phyloP scores from a whole-genome alignment of 2,113 vertebrate genomes.

The Ctenomys sociabilis region DNA sequence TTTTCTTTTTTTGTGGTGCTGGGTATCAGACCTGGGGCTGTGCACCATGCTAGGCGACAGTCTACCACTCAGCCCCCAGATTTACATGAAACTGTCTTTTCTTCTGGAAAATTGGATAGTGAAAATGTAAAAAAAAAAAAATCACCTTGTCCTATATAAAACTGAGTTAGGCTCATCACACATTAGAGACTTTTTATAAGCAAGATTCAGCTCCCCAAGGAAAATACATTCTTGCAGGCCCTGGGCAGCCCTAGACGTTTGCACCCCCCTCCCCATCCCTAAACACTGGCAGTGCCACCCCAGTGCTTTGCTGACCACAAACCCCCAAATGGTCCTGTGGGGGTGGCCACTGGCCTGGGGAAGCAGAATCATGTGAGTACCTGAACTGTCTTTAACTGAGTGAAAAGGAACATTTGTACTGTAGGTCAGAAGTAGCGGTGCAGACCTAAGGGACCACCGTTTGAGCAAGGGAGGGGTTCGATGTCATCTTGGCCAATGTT shows the following conservation, averaged over 20 bases:
- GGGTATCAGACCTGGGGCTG: background rate
- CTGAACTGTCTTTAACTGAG: background rate
- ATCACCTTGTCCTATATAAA: background rate
- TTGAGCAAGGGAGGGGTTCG: background rate
- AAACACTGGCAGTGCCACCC: background rate
- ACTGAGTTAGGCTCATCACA: background rate
- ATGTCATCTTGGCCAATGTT: background rate
- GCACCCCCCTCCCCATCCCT: accelerated
- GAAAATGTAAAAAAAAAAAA: background rate
- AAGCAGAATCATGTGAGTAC: background rate
- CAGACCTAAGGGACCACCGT: background rate
- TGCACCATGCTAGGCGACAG: background rate
- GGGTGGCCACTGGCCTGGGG: background rate
- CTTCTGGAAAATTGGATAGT: constrained; percentile 10
- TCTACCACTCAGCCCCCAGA: background rate
- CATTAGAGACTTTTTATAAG: background rate
- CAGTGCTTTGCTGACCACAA: background rate
- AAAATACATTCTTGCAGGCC: background rate
- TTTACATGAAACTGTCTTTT: background rate
- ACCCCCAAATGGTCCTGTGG: background rate
- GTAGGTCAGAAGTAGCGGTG: background rate
- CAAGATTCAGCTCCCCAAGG: background rate
- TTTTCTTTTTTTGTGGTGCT: background rate
- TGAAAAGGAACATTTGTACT: background rate
- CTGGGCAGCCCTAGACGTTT: accelerated